Evolutionary conservation across 2,113 vertebrate species (phyloP), one percentile per base, ranked within the genome.

Genomic region (Rana temporaria): DNA sequence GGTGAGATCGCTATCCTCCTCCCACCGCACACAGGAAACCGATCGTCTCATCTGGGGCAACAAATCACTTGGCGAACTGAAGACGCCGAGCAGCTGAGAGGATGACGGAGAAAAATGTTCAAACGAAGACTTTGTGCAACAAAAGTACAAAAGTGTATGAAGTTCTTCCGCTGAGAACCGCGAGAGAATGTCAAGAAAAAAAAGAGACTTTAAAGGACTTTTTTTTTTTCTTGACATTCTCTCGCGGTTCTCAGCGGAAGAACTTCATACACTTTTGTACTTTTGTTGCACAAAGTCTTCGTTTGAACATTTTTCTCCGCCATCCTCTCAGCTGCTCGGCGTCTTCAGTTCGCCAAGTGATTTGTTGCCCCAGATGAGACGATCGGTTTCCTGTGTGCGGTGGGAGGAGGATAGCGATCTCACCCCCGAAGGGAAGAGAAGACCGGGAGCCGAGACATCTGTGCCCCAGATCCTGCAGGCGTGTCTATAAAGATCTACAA

Each of bases 391-490:
- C 75, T 64, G 75, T 78, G 42, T 26, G 74, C 6, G 56, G 19
- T 30, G 14, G 8, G 38, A 64, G 75, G 75, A 22, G 62, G 15
- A 24, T 63, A 24, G 14, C 15, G 34, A 53, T 38, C 19, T 52
- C 0, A 53, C 20, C 60, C 38, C 60, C 16, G 53, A 78, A 65
- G 22, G 75, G 38, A 34, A 30, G 60, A 60, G 38, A 48, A 6
- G 6, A 5, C 16, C 17, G 9, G 17, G 20, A 53, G 62, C 34
- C 32, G 42, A 18, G 20, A 53, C 75, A 78, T 60, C 75, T 78
- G 75, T 78, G 75, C 60, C 75, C 75, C 62, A 78, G 60, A 78
- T 78, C 75, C 75, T 30, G 38, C 22, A 65, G 75, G 75, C n/a
- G n/a, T n/a, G n/a, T n/a, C n/a, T n/a, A n/a, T n/a, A n/a, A n/a